These are phyloP conservation scores for Morone chrysops DNA, from an alignment of 2,113 vertebrate species.

Conservation along the genomic window DNA sequence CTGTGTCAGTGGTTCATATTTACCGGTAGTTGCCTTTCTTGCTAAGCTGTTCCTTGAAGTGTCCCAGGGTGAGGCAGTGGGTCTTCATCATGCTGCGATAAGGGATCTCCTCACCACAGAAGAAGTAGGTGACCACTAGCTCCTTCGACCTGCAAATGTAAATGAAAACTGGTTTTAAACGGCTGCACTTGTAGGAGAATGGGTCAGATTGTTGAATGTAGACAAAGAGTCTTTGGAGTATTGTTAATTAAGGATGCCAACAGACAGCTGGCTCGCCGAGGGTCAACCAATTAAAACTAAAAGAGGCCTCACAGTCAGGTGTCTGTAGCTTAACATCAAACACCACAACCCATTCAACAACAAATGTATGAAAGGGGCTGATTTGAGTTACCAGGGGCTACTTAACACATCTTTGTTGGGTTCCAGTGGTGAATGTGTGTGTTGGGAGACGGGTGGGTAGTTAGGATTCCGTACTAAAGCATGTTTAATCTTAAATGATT, in stretches of 20 bases:
- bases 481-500: conserved; percentile 75
- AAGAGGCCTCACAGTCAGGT: conserved; percentile 61
- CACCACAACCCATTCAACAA: conserved; percentile 10
- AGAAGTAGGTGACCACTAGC: conserved; percentile 97
- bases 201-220: background rate
- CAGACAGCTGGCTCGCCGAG: conserved; percentile 82
- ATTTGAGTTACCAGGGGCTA: conserved; percentile 48
- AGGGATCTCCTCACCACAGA: conserved; percentile 98
- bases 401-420: conserved; percentile 43
- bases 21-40: conserved; percentile 99
- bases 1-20: conserved; percentile 39
- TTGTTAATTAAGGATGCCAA: conserved; percentile 69
- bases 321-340: conserved; percentile 45
- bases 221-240: conserved; percentile 12
- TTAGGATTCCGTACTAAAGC: conserved; percentile 59
- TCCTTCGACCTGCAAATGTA: conserved; percentile 88
- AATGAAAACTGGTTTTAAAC: conserved; percentile 14
- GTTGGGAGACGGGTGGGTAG: conserved; percentile 39
- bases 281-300: conserved; percentile 81
- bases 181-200: background rate
- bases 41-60: conserved; percentile 99
- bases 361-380: conserved; percentile 9
- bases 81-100: conserved; percentile 97
- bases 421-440: conserved; percentile 32
- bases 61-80: conserved; percentile 95